These are phyloP conservation scores for Aurelia coerulea DNA, from an alignment of 30 jellyfish, hydroid and myxozoan genomes.

Conservation along the genomic window DNA sequence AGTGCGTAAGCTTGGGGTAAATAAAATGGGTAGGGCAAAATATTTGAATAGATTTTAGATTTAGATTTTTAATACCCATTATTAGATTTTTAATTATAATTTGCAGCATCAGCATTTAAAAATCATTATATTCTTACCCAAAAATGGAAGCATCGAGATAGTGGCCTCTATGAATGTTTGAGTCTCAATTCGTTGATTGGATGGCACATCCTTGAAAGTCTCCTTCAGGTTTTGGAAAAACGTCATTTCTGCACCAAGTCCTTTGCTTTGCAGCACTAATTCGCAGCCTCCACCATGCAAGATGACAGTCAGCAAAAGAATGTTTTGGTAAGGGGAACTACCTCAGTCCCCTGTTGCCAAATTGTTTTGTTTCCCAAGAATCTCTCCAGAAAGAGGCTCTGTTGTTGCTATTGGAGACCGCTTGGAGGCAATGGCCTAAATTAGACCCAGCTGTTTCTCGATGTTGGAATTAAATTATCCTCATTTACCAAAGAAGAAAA, in stretches of 20 bases:
- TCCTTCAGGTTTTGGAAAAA: conserved; percentile 45
- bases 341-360: too few relatives aligned
- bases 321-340: too few relatives aligned
- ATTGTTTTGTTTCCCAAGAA: too few relatives aligned
- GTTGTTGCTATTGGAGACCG: background rate
- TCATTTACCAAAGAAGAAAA: background rate
- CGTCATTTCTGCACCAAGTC: conserved; percentile 7
- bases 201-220: conserved; percentile 68
- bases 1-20: too few relatives aligned
- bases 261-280: background rate
- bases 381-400: too few relatives aligned
- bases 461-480: background rate
- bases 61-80: too few relatives aligned
- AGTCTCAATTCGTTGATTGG: conserved; percentile 75
- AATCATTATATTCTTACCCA: conserved; percentile 48
- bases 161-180: conserved; percentile 76
- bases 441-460: background rate
- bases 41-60: too few relatives aligned
- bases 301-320: background rate
- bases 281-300: background rate
- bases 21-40: too few relatives aligned
- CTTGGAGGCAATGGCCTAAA: background rate
- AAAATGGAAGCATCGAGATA: conserved; percentile 71
- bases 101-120: too few relatives aligned
- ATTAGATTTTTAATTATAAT: too few relatives aligned